phyloP scores from a whole-genome alignment of 2,113 vertebrate genomes.

The Aleadryas rufinucha region DNA sequence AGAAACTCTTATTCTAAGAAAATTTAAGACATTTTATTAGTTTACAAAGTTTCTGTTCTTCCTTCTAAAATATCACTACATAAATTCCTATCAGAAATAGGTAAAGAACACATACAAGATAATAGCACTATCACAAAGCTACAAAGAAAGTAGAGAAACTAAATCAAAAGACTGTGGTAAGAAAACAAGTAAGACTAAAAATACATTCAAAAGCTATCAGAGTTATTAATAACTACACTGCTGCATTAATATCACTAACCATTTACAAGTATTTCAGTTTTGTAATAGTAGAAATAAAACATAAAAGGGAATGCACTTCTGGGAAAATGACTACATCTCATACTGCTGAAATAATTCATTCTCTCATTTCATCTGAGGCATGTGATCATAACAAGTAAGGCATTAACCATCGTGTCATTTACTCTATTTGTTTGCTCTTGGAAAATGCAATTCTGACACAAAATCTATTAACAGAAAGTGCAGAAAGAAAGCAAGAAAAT shows the following conservation, averaged over 20 bases:
- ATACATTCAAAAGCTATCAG: neutral
- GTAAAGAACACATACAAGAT: neutral
- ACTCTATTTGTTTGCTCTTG: neutral
- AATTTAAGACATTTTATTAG: neutral
- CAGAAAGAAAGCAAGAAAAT: neutral
- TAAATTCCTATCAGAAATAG: neutral
- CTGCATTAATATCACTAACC: neutral
- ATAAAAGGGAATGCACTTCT: neutral
- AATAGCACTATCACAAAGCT: neutral
- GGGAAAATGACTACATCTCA: neutral
- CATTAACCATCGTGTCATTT: neutral
- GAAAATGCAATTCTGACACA: neutral
- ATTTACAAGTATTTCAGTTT: neutral
- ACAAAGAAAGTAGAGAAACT: neutral
- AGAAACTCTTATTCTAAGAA: neutral
- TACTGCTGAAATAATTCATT: neutral
- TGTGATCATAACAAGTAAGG: neutral
- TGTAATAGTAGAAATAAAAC: neutral
- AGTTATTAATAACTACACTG: neutral
- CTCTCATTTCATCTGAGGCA: neutral
- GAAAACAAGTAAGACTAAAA: neutral
- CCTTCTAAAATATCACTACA: neutral
- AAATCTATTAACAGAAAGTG: neutral
- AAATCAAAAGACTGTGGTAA: neutral
- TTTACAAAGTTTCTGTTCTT: neutral